phyloP scores from a whole-genome alignment of 2,797 vertebrate genomes.

The Linurgus olivaceus region DNA sequence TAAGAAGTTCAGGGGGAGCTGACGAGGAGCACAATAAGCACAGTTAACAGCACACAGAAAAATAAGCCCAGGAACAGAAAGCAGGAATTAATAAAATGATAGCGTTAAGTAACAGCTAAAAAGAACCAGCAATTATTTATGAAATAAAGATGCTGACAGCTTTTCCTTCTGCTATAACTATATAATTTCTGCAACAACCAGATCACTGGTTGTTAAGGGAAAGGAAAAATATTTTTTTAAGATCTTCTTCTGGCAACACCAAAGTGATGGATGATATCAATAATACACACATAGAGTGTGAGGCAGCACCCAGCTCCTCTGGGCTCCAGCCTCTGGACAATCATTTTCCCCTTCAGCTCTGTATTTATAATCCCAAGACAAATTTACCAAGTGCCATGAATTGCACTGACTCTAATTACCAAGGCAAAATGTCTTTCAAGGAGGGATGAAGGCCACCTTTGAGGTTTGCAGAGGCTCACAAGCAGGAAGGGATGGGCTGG shows the following conservation, averaged over 20 bases:
- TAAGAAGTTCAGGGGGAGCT: conserved; percentile 19
- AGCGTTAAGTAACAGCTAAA: conserved; percentile 53
- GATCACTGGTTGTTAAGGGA: not conserved
- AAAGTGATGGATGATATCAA: not conserved
- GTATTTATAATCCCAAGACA: not conserved
- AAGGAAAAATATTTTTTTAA: not conserved
- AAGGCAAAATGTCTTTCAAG: not conserved
- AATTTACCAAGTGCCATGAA: not conserved
- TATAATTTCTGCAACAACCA: conserved; percentile 36
- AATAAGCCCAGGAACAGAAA: conserved; percentile 26
- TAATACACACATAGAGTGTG: accelerated
- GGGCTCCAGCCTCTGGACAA: not conserved
- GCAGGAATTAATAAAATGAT: conserved; percentile 65
- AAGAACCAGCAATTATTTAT: conserved; percentile 61
- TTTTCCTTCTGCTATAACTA: conserved; percentile 7
- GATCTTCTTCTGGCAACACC: not conserved
- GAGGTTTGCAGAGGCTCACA: not conserved
- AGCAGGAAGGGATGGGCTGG: not conserved
- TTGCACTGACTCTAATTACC: not conserved
- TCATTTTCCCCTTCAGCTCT: not conserved
- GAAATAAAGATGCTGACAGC: conserved; percentile 53
- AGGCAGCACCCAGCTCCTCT: not conserved
- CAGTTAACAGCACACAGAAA: not conserved
- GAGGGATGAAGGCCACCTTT: not conserved
- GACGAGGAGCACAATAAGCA: conserved; percentile 35